A percentile compares a stretch with the other conserved stretches of the same genome.
Conservation (phyloP, 2,888 invertebrate species). For the Troglohyphantes excavatus region DNA sequence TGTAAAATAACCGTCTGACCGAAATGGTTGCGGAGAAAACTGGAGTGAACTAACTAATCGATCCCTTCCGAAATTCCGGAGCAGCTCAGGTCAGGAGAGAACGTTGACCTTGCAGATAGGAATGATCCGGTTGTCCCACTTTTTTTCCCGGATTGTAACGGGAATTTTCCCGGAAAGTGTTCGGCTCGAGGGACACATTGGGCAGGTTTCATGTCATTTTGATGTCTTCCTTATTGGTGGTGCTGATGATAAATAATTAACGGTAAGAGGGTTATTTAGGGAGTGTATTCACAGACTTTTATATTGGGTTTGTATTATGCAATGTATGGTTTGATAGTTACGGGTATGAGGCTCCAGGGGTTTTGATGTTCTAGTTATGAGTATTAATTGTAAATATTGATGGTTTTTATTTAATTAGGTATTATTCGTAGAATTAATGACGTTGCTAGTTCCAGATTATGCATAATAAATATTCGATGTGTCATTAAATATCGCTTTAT, state of each 20-base stretch:
- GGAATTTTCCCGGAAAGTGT: conserved; percentile 5
- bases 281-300: neutral
- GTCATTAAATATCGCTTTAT: too few relatives aligned
- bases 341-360: too few relatives aligned
- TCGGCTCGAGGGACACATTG: neutral
- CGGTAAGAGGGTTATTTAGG: neutral
- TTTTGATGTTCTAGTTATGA: too few relatives aligned
- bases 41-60: conserved; percentile 8
- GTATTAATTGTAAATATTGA: too few relatives aligned
- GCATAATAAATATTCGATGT: too few relatives aligned
- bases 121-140: conserved; percentile 45
- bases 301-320: too few relatives aligned
- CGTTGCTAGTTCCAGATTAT: too few relatives aligned
- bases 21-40: neutral
- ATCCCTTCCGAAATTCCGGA: conserved; percentile 65
- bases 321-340: too few relatives aligned
- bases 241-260: neutral
- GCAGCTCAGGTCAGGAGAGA: conserved; percentile 54
- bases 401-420: too few relatives aligned
- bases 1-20: neutral
- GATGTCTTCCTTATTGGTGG: neutral
- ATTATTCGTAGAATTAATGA: too few relatives aligned
- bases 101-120: conserved; percentile 59
- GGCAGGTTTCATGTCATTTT: conserved; percentile 29
- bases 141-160: conserved; percentile 26